Percentiles rank a stretch among this genome's conserved stretches.
Evolutionary conservation across 1,140 invertebrate species (phyloP).

Genomic region (Drosophila bipectinata): DNA sequence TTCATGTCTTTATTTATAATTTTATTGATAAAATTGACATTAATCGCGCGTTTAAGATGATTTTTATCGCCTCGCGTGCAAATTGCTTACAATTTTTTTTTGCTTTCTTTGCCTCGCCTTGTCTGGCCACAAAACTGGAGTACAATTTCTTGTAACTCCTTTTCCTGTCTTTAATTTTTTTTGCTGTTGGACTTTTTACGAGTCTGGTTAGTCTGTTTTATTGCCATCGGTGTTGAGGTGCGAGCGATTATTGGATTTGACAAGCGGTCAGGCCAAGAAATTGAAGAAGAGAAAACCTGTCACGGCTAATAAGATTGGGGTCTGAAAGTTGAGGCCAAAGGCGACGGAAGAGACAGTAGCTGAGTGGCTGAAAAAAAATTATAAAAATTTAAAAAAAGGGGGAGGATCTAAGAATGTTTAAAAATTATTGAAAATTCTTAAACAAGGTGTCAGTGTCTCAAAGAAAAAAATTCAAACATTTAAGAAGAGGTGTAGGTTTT

Average conservation of each 20-base stretch:
- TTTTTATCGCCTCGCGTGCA: constrained; percentile 81
- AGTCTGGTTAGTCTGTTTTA: constrained; percentile 26
- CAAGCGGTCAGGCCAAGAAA: constrained; percentile 11
- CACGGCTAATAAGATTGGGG: constrained; percentile 13
- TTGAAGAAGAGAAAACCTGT: constrained; percentile 13
- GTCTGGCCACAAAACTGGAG: background rate
- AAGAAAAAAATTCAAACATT: no score
- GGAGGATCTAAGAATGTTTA: no score
- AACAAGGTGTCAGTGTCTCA: no score
- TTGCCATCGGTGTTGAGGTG: constrained; percentile 45
- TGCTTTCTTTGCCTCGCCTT: constrained; percentile 1
- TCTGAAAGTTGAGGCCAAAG: background rate
- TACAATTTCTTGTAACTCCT: background rate
- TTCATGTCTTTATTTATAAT: constrained; percentile 83
- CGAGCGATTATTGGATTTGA: constrained; percentile 43
- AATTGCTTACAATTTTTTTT: constrained; percentile 76
- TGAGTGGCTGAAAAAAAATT: background rate
- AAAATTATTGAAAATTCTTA: no score
- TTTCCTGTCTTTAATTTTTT: background rate
- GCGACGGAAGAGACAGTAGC: background rate
- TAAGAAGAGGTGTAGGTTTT: no score
- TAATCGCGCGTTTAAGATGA: constrained; percentile 82
- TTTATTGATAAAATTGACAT: constrained; percentile 83
- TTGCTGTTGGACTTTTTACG: background rate
- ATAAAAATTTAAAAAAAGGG: no score